A percentile compares a stretch with the other conserved stretches of the same genome.
Conservation (phyloP, 2,888 invertebrate species). For the Apomyelois bistriatella region DNA sequence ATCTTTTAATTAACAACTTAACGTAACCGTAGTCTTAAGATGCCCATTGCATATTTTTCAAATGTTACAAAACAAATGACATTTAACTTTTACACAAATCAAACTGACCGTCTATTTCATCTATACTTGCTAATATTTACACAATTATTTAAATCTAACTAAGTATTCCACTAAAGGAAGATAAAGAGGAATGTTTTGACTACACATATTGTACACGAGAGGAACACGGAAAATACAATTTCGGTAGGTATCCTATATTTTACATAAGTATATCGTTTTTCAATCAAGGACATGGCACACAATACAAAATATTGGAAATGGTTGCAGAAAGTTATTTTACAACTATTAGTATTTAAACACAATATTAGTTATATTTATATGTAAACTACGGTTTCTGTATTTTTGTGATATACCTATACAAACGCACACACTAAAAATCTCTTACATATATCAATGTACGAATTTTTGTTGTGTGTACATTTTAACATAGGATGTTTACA, state of each 20-base stretch:
- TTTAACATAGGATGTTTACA: no score
- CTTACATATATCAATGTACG: no score
- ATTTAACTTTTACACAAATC: not conserved
- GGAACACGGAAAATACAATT: no score
- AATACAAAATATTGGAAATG: not conserved
- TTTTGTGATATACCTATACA: no score
- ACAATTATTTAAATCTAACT: not conserved
- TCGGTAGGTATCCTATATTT: not conserved
- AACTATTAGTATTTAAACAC: no score
- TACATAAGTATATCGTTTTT: not conserved
- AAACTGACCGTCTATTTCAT: not conserved
- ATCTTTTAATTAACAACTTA: conserved; percentile 1
- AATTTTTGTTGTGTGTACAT: no score
- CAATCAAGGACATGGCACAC: conserved; percentile 2
- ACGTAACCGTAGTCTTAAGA: not conserved
- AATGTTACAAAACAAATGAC: not conserved
- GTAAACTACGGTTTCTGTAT: no score
- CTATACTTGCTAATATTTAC: not conserved
- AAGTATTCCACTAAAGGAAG: not conserved
- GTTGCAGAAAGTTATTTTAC: no score
- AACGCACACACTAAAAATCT: no score
- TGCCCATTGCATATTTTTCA: not conserved
- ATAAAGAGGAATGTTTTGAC: not conserved
- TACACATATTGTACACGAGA: not conserved
- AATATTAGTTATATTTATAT: no score